phyloP scores from a whole-genome alignment of 1,140 invertebrate species.

The Camponotus pennsylvanicus region DNA sequence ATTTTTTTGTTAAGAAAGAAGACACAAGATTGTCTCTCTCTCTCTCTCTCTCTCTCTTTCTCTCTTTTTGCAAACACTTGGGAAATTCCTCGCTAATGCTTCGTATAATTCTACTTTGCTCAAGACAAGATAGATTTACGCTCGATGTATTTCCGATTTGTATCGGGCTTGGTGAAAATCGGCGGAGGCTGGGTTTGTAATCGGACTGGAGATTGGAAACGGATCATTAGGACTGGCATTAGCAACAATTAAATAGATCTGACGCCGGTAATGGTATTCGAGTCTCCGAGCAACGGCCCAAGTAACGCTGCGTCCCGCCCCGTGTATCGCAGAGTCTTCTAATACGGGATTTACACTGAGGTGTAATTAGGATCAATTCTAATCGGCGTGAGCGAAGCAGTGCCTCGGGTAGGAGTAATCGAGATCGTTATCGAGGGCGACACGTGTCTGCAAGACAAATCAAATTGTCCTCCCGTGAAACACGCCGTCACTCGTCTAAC shows the following conservation, averaged over 20 bases:
- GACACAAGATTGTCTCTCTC: not conserved
- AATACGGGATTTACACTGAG: conserved; percentile 56
- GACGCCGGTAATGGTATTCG: conserved; percentile 66
- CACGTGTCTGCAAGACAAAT: conserved; percentile 59
- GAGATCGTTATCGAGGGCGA: conserved; percentile 57
- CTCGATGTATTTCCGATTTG: conserved; percentile 24
- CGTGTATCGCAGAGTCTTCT: conserved; percentile 33
- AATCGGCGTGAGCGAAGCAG: conserved; percentile 51
- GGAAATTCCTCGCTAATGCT: conserved; percentile 16
- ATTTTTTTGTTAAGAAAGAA: not conserved
- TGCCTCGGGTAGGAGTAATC: conserved; percentile 51
- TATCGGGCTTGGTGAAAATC: conserved; percentile 16
- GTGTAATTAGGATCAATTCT: conserved; percentile 62
- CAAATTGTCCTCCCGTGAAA: conserved; percentile 51
- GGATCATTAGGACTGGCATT: conserved; percentile 66
- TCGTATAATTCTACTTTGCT: not conserved
- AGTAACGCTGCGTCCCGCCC: conserved; percentile 35
- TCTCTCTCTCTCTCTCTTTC: not conserved
- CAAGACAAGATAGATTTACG: conserved; percentile 28
- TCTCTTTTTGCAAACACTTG: not conserved
- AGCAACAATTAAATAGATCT: conserved; percentile 73
- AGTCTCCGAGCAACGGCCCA: conserved; percentile 48
- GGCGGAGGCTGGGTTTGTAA: conserved; percentile 33
- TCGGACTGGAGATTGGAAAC: conserved; percentile 49
- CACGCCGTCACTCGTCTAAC: conserved; percentile 33